Conservation (phyloP, 2,797 vertebrate species). For the Leptodactylus fallax region DNA sequence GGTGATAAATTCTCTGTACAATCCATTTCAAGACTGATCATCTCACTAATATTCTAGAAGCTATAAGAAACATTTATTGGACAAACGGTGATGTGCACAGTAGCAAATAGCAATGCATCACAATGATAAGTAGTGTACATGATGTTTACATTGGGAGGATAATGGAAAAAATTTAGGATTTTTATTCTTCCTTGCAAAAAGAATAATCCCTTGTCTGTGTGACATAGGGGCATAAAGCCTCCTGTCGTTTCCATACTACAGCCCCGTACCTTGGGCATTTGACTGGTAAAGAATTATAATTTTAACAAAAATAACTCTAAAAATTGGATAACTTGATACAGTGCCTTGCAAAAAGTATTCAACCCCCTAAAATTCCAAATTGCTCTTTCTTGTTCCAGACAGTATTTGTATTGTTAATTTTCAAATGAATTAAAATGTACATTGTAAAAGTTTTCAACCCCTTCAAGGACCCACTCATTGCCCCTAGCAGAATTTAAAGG, state of each 20-base stretch:
- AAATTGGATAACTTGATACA: background rate
- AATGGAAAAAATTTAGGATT: conserved; percentile 18
- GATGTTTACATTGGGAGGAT: conserved; percentile 44
- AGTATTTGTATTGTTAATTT: no score
- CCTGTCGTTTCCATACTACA: no score
- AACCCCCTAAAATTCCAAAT: background rate
- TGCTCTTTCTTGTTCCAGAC: background rate
- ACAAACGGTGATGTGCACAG: conserved; percentile 43
- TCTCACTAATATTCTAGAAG: conserved; percentile 56
- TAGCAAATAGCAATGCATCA: conserved; percentile 53
- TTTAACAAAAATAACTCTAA: background rate
- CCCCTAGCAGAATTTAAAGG: no score
- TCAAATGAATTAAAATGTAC: no score
- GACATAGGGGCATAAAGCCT: background rate
- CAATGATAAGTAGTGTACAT: conserved; percentile 51
- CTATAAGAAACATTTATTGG: conserved; percentile 41
- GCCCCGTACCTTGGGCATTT: no score
- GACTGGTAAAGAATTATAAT: background rate
- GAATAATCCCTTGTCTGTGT: conserved; percentile 26
- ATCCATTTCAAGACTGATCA: conserved; percentile 56
- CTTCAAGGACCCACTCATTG: no score
- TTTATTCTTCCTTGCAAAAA: conserved; percentile 40
- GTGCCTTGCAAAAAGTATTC: background rate
- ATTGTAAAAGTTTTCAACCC: no score
- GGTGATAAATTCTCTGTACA: conserved; percentile 55